Percentiles rank a stretch among this genome's conserved stretches.
Conservation (phyloP, 2,888 invertebrate species). For the Aleiodes testaceus region DNA sequence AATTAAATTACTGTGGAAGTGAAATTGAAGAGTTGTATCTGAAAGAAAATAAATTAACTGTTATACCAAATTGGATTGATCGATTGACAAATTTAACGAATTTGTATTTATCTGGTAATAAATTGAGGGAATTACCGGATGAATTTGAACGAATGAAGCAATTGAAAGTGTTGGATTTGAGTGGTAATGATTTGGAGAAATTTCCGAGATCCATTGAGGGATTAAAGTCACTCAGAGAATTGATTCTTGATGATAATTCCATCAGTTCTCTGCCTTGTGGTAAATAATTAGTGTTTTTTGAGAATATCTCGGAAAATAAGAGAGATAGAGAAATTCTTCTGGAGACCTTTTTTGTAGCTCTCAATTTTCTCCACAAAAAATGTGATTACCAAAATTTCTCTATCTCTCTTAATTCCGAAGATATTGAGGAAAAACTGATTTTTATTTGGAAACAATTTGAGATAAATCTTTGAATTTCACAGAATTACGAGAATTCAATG, state of each 20-base stretch:
- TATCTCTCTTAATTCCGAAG: background rate
- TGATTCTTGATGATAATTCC: constrained; percentile 61
- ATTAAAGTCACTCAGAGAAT: constrained; percentile 57
- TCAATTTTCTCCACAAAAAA: background rate
- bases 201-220: constrained; percentile 58
- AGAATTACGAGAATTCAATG: constrained; percentile 61
- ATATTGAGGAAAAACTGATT: background rate
- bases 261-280: constrained; percentile 60
- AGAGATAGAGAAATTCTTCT: too few species aligned
- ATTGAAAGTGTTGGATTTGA: constrained; percentile 64
- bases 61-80: constrained; percentile 63
- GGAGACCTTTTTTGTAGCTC: background rate
- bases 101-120: constrained; percentile 66
- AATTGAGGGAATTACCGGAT: constrained; percentile 59
- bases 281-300: constrained; percentile 50
- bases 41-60: constrained; percentile 67
- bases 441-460: constrained; percentile 5
- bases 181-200: constrained; percentile 58
- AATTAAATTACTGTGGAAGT: constrained; percentile 61
- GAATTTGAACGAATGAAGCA: constrained; percentile 59
- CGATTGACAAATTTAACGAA: constrained; percentile 65
- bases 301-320: background rate
- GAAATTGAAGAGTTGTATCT: constrained; percentile 70
- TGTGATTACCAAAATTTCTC: background rate
- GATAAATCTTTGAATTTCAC: constrained; percentile 21